Evolutionary conservation across 2,797 vertebrate species (phyloP), one percentile per base, ranked within the genome.

Genomic region (Pteronotus mesoamericanus): DNA sequence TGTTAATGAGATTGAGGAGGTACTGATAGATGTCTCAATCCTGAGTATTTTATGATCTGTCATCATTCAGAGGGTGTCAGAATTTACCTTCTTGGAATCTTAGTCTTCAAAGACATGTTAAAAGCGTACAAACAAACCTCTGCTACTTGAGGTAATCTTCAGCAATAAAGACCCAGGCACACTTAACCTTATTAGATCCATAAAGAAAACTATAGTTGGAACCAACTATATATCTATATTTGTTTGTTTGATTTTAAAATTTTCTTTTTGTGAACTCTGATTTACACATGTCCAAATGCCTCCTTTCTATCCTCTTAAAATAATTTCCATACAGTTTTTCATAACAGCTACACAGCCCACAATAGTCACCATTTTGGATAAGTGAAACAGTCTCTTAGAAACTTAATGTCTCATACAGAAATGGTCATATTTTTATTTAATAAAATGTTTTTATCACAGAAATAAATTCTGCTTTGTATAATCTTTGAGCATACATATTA

Each of bases 1-100:
- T 57, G 69, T 75, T 93, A 91, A 77, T 59, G 57, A 91, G 79
- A 84, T 42, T 77, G 44, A 93, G 44, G 34, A 91, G 26, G n/a
- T 34, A 37, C 8, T 77, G 26, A 22, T 61, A 57, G 2, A 44
- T 74, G 59, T 64, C 44, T 89, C 6, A 5, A 42, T 85, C 18
- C 69, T 84, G 64, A 94, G 69, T 93, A 95, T 91, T 86, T 86
- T 59, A 91, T 44, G 34, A 93, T 32, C 39, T 94, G 59, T 94
- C 91, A 86, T n/a, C 21, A 57, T 89, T 94, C 39, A 37, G 16
- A 94, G 9, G 29, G 21, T 75, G 42, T 92, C 68, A 86, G 68
- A 16, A 89, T 89, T 96, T 91, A 86, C 29, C 68, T 59, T 68
- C 14, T 1, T 39, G 37, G 19, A 2, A 82, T 37, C 42, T 80